Conservation (phyloP, 2,888 invertebrate species). For the Galeopsomyia nigrocyanea region DNA sequence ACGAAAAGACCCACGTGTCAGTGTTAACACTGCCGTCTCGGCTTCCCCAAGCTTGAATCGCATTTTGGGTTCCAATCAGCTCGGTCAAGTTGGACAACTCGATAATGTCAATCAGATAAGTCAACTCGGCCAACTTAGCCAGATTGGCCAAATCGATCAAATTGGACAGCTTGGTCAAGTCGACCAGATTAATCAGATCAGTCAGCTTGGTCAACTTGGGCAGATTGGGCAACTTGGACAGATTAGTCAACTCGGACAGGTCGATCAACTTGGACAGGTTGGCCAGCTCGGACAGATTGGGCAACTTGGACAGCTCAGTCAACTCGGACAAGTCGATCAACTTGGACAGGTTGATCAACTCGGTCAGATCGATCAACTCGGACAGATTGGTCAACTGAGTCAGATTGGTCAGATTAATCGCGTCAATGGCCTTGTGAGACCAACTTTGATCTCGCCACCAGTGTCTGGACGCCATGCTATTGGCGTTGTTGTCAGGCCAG, state of each 20-base stretch:
- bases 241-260: background rate
- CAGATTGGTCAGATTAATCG: conserved; percentile 43
- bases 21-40: conserved; percentile 16
- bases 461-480: background rate
- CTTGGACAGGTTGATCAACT: conserved; percentile 42
- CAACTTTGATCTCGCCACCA: conserved; percentile 18
- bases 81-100: too few relatives aligned
- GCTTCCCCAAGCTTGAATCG: background rate
- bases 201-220: too few relatives aligned
- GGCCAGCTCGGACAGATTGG: background rate
- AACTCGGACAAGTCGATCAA: conserved; percentile 32
- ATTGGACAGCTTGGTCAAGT: too few relatives aligned
- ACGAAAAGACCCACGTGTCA: conserved; percentile 59
- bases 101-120: too few relatives aligned
- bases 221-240: background rate
- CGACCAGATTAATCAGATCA: too few relatives aligned
- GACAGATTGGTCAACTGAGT: conserved; percentile 6
- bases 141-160: too few relatives aligned
- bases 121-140: too few relatives aligned
- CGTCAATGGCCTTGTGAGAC: conserved; percentile 24
- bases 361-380: conserved; percentile 27
- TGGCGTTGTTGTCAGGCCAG: too few relatives aligned
- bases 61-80: too few relatives aligned
- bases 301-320: background rate
- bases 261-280: background rate